Percentiles rank a stretch among this genome's conserved stretches.
Evolutionary conservation across 1,140 invertebrate species (phyloP).

Genomic region (Aphaenogaster floridana): DNA sequence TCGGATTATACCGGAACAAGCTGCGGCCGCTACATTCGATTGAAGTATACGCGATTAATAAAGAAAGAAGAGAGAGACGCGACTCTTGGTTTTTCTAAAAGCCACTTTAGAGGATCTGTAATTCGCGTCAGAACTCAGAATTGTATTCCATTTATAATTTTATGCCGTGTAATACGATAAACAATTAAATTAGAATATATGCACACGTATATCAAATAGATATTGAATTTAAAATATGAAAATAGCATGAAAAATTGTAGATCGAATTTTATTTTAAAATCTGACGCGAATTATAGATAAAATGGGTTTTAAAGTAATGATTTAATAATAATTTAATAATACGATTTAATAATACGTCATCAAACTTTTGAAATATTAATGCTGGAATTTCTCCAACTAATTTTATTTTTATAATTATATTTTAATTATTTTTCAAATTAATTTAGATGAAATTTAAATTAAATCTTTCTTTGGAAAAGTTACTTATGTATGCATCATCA

Average conservation of each 20-base stretch:
- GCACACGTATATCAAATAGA: too few relatives aligned
- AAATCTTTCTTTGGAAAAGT: not conserved
- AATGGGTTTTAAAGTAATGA: not conserved
- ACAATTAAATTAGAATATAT: not conserved
- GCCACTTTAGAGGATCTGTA: not conserved
- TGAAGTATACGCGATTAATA: not conserved
- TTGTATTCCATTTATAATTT: not conserved
- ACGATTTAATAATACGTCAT: not conserved
- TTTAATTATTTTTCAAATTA: slow-evolving; percentile 1
- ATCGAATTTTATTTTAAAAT: not conserved
- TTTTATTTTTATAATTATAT: not conserved
- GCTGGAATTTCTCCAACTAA: not conserved
- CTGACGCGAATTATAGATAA: not conserved
- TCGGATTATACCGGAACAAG: slow-evolving; percentile 67
- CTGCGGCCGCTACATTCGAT: slow-evolving; percentile 40
- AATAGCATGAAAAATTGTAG: not conserved
- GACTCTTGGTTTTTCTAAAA: not conserved
- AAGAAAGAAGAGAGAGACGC: not conserved
- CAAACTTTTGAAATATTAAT: not conserved
- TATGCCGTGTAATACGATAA: not conserved
- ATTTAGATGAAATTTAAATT: not conserved
- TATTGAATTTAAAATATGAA: not conserved
- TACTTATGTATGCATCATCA: not conserved
- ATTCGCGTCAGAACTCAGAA: not conserved
- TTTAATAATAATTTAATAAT: not conserved